Evolutionary conservation across 2,113 vertebrate species (phyloP).

Genomic region (Tachysurus vachellii): DNA sequence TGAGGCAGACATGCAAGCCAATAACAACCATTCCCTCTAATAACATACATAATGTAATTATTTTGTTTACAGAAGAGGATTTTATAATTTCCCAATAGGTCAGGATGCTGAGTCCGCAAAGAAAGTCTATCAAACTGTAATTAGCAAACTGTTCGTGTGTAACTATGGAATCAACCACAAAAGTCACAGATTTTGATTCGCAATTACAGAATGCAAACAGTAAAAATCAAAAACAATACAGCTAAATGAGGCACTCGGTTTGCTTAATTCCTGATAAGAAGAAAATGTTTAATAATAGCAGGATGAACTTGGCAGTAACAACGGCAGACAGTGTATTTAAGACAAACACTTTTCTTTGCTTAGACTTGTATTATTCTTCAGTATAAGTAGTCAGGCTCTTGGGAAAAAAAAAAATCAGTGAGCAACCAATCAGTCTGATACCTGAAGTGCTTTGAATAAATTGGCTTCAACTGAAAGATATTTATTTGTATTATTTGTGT

Average conservation of each 20-base stretch:
- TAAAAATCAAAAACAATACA: slow-evolving; percentile 5
- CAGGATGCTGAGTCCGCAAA: neutral
- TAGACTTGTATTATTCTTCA: neutral
- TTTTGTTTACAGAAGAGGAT: slow-evolving; percentile 12
- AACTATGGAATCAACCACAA: slow-evolving; percentile 45
- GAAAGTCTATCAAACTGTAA: neutral
- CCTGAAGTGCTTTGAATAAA: slow-evolving; percentile 17
- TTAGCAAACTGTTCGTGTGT: slow-evolving; percentile 56
- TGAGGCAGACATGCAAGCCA: no score
- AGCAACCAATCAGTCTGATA: neutral
- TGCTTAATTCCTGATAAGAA: neutral
- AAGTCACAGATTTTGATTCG: slow-evolving; percentile 23
- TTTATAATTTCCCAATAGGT: slow-evolving; percentile 63
- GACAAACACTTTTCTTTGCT: neutral
- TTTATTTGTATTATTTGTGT: neutral
- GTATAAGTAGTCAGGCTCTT: neutral
- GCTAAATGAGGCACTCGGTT: neutral
- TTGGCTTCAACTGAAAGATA: slow-evolving; percentile 14
- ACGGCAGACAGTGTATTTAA: neutral
- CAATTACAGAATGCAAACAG: neutral
- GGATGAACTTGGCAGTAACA: neutral
- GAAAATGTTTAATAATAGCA: slow-evolving; percentile 3
- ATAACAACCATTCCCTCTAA: neutral
- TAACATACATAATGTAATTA: slow-evolving; percentile 17
- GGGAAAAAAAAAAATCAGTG: neutral